Percentiles rank a stretch among this genome's conserved stretches.
Conservation (phyloP, 1,140 invertebrate species). For the Leptopilina boulardi region DNA sequence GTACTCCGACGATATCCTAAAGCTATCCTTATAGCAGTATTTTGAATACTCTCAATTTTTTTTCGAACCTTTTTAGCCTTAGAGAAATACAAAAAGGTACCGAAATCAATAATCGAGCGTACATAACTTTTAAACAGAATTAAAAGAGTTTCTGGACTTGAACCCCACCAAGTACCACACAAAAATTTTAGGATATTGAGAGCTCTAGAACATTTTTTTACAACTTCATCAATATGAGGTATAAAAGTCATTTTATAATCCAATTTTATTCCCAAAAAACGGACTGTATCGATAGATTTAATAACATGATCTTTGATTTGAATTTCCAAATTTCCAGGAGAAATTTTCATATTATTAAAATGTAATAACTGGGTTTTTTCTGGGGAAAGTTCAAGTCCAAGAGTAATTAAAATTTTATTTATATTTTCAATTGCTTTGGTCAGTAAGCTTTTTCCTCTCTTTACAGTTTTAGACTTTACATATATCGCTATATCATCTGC, state of each 20-base stretch:
- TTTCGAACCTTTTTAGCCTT: no score
- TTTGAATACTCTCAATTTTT: no score
- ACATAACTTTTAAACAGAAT: no score
- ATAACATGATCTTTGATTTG: neutral
- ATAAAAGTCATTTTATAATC: constrained; percentile 34
- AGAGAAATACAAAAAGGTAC: no score
- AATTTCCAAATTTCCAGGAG: constrained; percentile 33
- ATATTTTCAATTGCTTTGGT: constrained; percentile 36
- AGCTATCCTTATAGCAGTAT: no score
- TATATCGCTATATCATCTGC: neutral
- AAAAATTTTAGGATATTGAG: no score
- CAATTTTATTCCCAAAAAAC: constrained; percentile 30
- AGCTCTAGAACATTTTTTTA: no score
- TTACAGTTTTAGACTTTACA: neutral
- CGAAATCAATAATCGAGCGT: no score
- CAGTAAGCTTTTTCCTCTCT: constrained; percentile 17
- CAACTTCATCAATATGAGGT: no score
- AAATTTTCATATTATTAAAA: constrained; percentile 41
- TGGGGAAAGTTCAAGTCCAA: constrained; percentile 39
- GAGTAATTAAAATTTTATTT: constrained; percentile 6
- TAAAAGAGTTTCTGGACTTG: no score
- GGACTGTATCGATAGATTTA: neutral
- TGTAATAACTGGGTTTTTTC: constrained; percentile 37
- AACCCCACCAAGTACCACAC: no score
- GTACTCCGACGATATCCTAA: neutral